Base-by-base conservation (phyloP, 2,113 vertebrate species). In the Melanostigma gelatinosum region DNA sequence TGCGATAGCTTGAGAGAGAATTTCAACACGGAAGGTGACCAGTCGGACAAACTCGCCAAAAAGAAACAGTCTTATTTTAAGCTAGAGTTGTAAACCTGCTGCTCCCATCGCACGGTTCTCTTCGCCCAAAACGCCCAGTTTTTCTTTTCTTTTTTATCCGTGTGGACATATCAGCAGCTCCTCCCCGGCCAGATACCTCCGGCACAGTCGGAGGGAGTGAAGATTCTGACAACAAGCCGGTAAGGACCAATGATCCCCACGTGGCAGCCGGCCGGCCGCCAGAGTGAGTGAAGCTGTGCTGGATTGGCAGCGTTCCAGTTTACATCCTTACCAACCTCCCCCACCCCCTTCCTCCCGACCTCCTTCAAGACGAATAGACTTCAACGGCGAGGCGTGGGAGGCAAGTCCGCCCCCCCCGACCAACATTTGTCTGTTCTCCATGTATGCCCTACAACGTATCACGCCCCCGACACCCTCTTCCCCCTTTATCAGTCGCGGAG, bases 311-410 rank as follows among this genome's bases (percentile, higher is more conserved):
- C 55, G 16, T 88, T 85, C 66, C 82, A 70, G 86, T 91, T 90
- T 91, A 88, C 89, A 85, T 22, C 68, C 44, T 34, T 34, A 34
- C 27, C 58, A 29, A 29, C 29, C 8, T 38, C 15, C 42, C 12
- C 29, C 8, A 1, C 11, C 36, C 12, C 44, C 27, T 60, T 11
- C 80, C 40, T 46, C 67, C 62, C 70, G 29, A 5, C 69, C 73
- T 73, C 72, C 69, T 80, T 84, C 85, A 73, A 90, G 80, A 84
- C 74, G 85, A 60, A 85, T 63, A 87, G 68, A 90, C 88, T 88
- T 87, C 1, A 54, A 6, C 72, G 65, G 69, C 1, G 20, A 77
- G 83, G 66, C 18, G 4, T 70, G 72, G 62, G 79, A 84, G 82
- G 55, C 62, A 3, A 10, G 63, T 77, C 52, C 22, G 46, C 6